Base-by-base conservation (phyloP, 2,113 vertebrate genomes). In the Shinisaurus crocodilurus region DNA sequence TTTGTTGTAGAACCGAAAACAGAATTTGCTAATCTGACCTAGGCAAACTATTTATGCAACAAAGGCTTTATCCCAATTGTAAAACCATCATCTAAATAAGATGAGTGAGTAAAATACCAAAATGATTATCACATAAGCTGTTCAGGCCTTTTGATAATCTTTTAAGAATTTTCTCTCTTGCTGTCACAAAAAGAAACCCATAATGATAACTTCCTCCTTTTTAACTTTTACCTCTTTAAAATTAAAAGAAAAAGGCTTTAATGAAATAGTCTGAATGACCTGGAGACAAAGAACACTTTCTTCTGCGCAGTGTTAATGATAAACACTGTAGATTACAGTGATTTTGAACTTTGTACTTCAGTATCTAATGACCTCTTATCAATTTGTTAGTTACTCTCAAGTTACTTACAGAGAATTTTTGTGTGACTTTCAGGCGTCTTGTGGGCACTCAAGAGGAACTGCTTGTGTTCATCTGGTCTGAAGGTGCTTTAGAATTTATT, bases 401-500 rank as follows among this genome's bases (percentile, higher is more conserved):
- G 0, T 87, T 91, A 89, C 89, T 83, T 89, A 85, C 10, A 32
- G 0, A 7, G 89, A 6, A 16, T 54, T 92, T 77, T 93, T 90
- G 43, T 34, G 95, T 93, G 90, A 12, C 79, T 96, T 97, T 50
- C 90, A 99, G 99, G 91, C 97, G 97, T 93, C 97, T 96, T 85
- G 89, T 96, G 67, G 97, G 96, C 89, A 95, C 93, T 15, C 95
- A 97, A 89, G 97, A 98, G 88, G 97, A 98, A 84, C 95, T 98
- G 29, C 97, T 98, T 91, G 92, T 98, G 79, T 98, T 98, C 91
- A 97, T 98, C 94, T 98, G 98, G 98, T 95, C 96, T 12, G 96
- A 97, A 92, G 98, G 98, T 87, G 88, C 97, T 1, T 96, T 99
- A 82, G 96, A 98, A 85, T 98, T 99, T 92, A 97, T 95, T 0